These are phyloP conservation scores for Kryptopterus vitreolus DNA, from an alignment of 2,797 vertebrate genomes.

Conservation along the genomic window DNA sequence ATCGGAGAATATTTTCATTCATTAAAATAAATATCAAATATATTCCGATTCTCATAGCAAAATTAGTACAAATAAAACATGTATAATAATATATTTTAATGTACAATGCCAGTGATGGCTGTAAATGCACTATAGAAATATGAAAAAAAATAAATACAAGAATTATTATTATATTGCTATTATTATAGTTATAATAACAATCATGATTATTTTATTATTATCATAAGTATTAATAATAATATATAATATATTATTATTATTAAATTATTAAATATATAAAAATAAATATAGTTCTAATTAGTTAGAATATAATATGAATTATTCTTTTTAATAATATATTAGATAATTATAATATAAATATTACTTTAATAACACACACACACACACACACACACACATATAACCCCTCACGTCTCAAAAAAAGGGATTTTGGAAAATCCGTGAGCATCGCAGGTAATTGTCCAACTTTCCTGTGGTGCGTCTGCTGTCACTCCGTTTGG, in stretches of 20 bases:
- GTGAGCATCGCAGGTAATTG: constrained; percentile 9
- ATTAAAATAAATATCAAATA: background rate
- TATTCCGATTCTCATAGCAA: background rate
- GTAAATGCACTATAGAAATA: background rate
- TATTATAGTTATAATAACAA: too few species aligned
- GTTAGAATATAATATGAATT: too few species aligned
- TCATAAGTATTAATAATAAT: too few species aligned
- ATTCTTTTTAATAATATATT: background rate
- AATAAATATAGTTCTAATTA: too few species aligned
- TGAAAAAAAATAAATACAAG: background rate
- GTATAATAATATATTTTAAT: background rate
- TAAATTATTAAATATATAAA: too few species aligned
- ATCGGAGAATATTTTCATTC: background rate
- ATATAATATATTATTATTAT: too few species aligned
- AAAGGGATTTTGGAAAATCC: constrained; percentile 8
- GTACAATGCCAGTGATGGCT: background rate
- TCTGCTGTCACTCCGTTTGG: constrained; percentile 49
- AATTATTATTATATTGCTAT: background rate
- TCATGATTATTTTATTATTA: too few species aligned
- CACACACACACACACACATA: background rate
- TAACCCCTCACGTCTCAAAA: background rate
- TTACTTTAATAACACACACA: background rate
- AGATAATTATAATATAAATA: background rate
- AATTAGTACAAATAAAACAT: background rate
- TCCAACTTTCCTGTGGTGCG: constrained; percentile 2